Base-by-base conservation (phyloP, 1,140 invertebrate species). In the Sycophaga agraensis region DNA sequence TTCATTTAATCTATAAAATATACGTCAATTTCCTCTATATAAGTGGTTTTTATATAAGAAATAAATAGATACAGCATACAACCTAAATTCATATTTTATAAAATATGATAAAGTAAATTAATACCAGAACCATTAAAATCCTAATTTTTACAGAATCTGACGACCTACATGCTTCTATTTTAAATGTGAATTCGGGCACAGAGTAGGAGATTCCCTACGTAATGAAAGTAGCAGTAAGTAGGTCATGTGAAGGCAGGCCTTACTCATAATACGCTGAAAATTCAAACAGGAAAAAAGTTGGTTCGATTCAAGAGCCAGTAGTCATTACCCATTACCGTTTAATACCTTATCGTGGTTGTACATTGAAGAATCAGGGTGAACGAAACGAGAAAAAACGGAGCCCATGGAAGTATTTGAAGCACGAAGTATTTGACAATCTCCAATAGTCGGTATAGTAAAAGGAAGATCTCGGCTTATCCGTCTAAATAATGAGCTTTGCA, bases 241-340 rank as follows among this genome's bases (percentile, higher is more conserved):
- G 59, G 53, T 50, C 59, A 21, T 14, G 11, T 21, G 12, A 40
- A 48, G 39, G 28, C 21, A 48, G 35, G 19, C 28, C 34, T 53
- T 17, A 7, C 17, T 48, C 34, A 40, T 28, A 46, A 61, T 55
- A 11, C 59, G 22, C 8, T 28, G 24, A 26, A 54, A 61, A 61
- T 61, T 61, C 22, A 42, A 54, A 40, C 50, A 16, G 16, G 21
- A 55, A 17, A 46, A 53, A 53, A 45, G 58, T 16, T 31, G 26
- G 39, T 60, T 58, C 45, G 46, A 53, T 60, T 24, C 22, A 49
- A n/a, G 28, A 34, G 11, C 14, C 31, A 21, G 8, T n/a, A 61
- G 50, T 61, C 59, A 48, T 61, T 61, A 42, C 45, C 58, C 31
- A 60, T 53, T 53, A 60, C 24, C 43, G 42, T 62, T 49, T 56